Conservation (phyloP, 1,140 invertebrate species). For the Polypedilum pembai region DNA sequence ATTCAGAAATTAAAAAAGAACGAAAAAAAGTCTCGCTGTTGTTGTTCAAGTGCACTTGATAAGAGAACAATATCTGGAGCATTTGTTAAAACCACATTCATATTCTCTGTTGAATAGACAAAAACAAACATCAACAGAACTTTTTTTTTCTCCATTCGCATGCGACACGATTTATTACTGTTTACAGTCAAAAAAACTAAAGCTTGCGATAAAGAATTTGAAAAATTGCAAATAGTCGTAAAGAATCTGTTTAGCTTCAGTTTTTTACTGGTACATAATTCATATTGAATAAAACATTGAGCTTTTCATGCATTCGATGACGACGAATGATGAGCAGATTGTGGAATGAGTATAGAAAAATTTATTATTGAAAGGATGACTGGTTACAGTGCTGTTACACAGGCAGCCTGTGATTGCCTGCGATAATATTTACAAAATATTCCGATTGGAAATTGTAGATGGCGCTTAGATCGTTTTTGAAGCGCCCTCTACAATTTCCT, state of each 20-base stretch:
- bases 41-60: neutral
- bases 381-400: no score
- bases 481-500: no score
- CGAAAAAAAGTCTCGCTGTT: no score
- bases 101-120: neutral
- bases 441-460: no score
- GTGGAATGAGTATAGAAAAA: neutral
- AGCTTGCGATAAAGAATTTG: neutral
- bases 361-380: no score
- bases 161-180: conserved; percentile 11
- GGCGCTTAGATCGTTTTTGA: no score
- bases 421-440: no score
- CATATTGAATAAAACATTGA: neutral
- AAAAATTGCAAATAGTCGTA: neutral
- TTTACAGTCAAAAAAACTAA: neutral
- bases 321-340: neutral
- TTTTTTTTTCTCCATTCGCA: neutral
- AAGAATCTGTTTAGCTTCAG: conserved; percentile 11
- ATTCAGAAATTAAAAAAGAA: no score
- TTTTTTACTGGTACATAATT: no score
- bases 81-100: neutral
- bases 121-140: neutral
- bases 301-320: neutral
- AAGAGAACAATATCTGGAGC: neutral
- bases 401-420: no score